A percentile compares a stretch with the other conserved stretches of the same genome.
phyloP scores from a whole-genome alignment of 2,113 vertebrate genomes.

The Colistium nudipinnis region DNA sequence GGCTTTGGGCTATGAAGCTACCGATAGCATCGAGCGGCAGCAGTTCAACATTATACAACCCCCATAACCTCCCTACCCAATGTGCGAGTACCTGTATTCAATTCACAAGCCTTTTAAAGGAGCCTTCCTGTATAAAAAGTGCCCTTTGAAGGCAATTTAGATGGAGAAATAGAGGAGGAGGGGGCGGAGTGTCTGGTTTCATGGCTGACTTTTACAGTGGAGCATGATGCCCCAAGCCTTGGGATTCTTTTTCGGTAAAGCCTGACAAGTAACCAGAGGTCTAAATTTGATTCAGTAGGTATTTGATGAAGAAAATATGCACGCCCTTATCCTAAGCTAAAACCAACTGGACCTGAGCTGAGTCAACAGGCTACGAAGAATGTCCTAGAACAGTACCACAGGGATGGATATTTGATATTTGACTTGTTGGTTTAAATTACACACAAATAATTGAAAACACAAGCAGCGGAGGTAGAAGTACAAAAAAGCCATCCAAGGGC shows the following conservation, averaged over 20 bases:
- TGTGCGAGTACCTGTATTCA: slow-evolving; percentile 26
- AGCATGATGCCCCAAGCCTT: slow-evolving; percentile 3
- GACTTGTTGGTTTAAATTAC: slow-evolving; percentile 42
- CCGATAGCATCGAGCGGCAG: slow-evolving; percentile 16
- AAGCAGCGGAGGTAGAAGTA: slow-evolving; percentile 8
- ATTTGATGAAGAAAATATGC: slow-evolving; percentile 26
- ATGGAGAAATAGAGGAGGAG: slow-evolving; percentile 7
- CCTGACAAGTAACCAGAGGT: slow-evolving; percentile 10
- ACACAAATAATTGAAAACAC: slow-evolving; percentile 40
- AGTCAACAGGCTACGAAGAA: slow-evolving; percentile 24
- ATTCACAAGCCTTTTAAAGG: slow-evolving; percentile 35
- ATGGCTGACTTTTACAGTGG: slow-evolving; percentile 29
- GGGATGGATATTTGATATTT: slow-evolving; percentile 20
- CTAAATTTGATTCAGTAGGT: slow-evolving; percentile 40
- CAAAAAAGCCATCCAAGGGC: slow-evolving; percentile 2
- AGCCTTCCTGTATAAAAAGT: slow-evolving; percentile 34
- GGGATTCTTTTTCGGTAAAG: slow-evolving; percentile 24
- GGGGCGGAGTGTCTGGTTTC: neutral
- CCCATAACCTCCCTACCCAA: neutral
- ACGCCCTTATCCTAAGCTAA: slow-evolving; percentile 31
- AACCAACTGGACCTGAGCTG: slow-evolving; percentile 21
- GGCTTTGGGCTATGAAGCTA: slow-evolving; percentile 34
- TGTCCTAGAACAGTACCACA: slow-evolving; percentile 26
- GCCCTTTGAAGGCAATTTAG: slow-evolving; percentile 53
- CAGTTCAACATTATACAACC: slow-evolving; percentile 16